These are phyloP conservation scores for Leptinotarsa undecemlineata DNA, from an alignment of 1,140 invertebrate genomes.

Conservation along the genomic window DNA sequence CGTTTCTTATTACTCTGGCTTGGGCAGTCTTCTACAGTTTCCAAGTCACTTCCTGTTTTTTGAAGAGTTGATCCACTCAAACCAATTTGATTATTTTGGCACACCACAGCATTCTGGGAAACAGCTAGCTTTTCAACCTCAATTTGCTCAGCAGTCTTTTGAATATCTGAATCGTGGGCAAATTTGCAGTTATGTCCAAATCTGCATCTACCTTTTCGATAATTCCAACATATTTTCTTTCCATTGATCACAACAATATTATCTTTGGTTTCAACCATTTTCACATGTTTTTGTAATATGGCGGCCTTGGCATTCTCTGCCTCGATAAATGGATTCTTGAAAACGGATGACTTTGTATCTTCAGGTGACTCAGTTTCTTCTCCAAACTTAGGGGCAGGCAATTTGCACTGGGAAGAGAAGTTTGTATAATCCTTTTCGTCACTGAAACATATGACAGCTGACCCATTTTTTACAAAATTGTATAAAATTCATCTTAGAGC, in stretches of 20 bases:
- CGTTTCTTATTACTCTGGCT: constrained; percentile 63
- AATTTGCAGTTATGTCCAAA: constrained; percentile 92
- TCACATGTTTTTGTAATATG: constrained; percentile 90
- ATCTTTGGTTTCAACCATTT: constrained; percentile 80
- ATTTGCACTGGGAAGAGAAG: constrained; percentile 36
- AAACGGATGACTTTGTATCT: constrained; percentile 69
- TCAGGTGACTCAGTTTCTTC: constrained; percentile 46
- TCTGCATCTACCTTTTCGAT: constrained; percentile 84
- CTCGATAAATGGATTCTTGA: constrained; percentile 86
- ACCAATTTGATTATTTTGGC: constrained; percentile 43
- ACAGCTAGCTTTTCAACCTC: constrained; percentile 52
- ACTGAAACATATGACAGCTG: constrained; percentile 51
- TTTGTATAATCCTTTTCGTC: constrained; percentile 27
- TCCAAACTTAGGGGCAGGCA: constrained; percentile 61
- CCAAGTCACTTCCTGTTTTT: constrained; percentile 55
- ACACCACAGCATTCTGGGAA: constrained; percentile 59
- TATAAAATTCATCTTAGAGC: constrained; percentile 14
- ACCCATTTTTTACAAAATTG: constrained; percentile 46
- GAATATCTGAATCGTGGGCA: constrained; percentile 87
- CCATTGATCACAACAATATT: constrained; percentile 80
- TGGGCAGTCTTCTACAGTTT: constrained; percentile 57
- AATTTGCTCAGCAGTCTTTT: constrained; percentile 62
- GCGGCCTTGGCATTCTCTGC: constrained; percentile 86
- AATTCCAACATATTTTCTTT: constrained; percentile 92
- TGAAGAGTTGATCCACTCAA: constrained; percentile 7